These are phyloP conservation scores for Actinia tenebrosa DNA, from an alignment of 64 coral and sea anemone genomes.

Conservation along the genomic window DNA sequence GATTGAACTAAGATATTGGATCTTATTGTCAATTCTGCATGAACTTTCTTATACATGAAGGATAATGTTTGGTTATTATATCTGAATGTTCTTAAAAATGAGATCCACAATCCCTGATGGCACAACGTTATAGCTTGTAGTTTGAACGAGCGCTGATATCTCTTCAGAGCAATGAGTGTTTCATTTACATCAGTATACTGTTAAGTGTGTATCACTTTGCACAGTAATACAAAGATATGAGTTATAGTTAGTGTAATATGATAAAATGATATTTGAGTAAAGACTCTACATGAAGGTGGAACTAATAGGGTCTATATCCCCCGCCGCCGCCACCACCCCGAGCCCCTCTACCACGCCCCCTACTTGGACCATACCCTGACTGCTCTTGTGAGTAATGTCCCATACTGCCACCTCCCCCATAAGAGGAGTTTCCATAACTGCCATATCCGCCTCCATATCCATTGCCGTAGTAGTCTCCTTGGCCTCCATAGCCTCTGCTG, in stretches of 20 bases:
- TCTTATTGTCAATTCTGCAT: neutral
- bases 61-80: neutral
- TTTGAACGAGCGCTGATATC: neutral
- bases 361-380: slow-evolving; percentile 75
- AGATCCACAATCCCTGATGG: neutral
- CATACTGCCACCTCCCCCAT: slow-evolving; percentile 29
- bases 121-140: neutral
- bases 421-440: slow-evolving; percentile 26
- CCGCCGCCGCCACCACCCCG: slow-evolving; percentile 54
- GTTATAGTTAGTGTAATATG: neutral
- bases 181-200: neutral
- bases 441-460: slow-evolving; percentile 13
- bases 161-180: neutral
- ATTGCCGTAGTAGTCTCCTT: slow-evolving; percentile 15
- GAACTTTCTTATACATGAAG: neutral
- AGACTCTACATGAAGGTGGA: neutral
- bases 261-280: neutral
- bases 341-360: slow-evolving; percentile 54
- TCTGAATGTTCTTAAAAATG: neutral
- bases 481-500: neutral
- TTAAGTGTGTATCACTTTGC: neutral
- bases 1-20: neutral
- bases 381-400: slow-evolving; percentile 52
- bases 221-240: neutral
- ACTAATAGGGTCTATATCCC: slow-evolving; percentile 64